These are phyloP conservation scores for Oxygymnocypris stewartii DNA, from an alignment of 2,113 vertebrate species.

Conservation along the genomic window DNA sequence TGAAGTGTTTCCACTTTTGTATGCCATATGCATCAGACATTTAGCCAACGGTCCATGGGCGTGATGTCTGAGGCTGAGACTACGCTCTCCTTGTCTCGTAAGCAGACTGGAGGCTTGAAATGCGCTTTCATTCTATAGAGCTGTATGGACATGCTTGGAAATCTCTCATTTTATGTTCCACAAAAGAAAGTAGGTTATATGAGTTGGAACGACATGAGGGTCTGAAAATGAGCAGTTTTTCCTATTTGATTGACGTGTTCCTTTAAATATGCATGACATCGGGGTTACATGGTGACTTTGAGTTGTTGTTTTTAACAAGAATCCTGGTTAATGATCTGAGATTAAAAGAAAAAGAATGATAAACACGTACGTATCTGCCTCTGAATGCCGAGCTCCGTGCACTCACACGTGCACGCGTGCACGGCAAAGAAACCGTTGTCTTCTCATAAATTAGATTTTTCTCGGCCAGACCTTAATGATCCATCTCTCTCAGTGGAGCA, in stretches of 20 bases:
- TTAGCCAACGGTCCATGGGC: no score
- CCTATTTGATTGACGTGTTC: not conserved
- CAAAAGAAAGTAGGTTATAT: not conserved
- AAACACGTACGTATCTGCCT: not conserved
- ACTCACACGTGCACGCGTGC: not conserved
- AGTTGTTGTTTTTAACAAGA: not conserved
- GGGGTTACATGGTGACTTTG: not conserved
- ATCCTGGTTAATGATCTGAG: not conserved
- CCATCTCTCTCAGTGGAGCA: constrained; percentile 40
- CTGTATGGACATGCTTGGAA: not conserved
- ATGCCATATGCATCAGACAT: no score
- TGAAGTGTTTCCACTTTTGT: no score
- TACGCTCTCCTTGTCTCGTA: not conserved
- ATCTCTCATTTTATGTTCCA: not conserved
- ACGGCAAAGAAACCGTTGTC: constrained; percentile 44
- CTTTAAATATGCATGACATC: not conserved
- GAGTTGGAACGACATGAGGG: not conserved
- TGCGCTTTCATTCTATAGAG: not conserved
- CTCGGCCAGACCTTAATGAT: constrained; percentile 41
- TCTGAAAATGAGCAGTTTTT: not conserved
- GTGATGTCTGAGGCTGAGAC: no score
- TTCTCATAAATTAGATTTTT: constrained; percentile 46
- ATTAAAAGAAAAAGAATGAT: not conserved
- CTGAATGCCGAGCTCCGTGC: not conserved
- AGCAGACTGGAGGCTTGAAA: not conserved